These are phyloP conservation scores for Camponotus floridanus DNA, from an alignment of 1,140 invertebrate genomes.

Conservation along the genomic window DNA sequence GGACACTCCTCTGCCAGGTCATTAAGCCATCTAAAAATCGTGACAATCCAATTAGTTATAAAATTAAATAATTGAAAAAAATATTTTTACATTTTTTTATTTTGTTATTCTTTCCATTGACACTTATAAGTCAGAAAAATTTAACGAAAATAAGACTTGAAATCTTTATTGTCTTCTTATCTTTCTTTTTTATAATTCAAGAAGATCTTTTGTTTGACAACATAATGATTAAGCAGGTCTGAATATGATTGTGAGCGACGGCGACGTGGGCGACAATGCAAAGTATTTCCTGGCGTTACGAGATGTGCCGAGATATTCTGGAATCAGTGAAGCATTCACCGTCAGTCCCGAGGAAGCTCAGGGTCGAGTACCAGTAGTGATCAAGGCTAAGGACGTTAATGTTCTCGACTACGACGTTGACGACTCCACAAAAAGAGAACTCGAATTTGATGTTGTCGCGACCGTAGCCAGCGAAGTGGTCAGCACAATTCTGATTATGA, in stretches of 20 bases:
- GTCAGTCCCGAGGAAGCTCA: constrained; percentile 90
- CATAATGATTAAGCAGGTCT: constrained; percentile 86
- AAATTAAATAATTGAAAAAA: not conserved
- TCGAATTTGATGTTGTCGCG: constrained; percentile 92
- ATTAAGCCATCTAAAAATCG: not conserved
- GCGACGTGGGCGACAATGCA: constrained; percentile 92
- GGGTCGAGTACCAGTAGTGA: constrained; percentile 91
- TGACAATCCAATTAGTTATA: not conserved
- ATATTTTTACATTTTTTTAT: not conserved
- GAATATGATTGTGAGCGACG: constrained; percentile 91
- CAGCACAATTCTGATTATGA: constrained; percentile 32
- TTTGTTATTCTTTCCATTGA: constrained; percentile 25
- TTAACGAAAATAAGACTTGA: not conserved
- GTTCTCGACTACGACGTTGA: constrained; percentile 91
- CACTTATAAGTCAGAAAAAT: not conserved
- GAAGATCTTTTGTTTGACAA: not conserved
- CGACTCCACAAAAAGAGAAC: constrained; percentile 87
- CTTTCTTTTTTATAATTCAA: constrained; percentile 14
- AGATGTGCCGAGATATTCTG: constrained; percentile 88
- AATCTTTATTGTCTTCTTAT: not conserved
- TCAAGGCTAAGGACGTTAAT: constrained; percentile 89
- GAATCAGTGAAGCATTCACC: constrained; percentile 88
- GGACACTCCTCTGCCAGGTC: constrained; percentile 88
- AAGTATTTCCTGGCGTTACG: constrained; percentile 89
- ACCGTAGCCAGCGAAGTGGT: constrained; percentile 87